A percentile compares a stretch with the other conserved stretches of the same genome.
Conservation (phyloP, 2,888 invertebrate genomes). For the Eledona agricola region DNA sequence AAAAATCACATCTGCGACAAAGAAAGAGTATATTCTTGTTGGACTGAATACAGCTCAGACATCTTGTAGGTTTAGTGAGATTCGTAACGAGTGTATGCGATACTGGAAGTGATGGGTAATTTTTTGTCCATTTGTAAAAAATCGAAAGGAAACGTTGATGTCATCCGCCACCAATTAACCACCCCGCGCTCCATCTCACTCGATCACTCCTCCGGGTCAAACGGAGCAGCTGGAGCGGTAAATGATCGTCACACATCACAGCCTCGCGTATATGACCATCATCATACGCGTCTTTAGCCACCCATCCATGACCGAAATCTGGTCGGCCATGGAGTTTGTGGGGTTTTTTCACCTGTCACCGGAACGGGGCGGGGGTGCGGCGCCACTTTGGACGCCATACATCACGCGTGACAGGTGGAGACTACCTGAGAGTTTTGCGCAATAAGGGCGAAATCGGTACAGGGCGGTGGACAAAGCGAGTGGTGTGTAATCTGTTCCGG, state of each 20-base stretch:
- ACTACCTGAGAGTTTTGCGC: too few relatives aligned
- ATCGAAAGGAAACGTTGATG: slow-evolving; percentile 41
- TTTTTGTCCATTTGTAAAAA: too few relatives aligned
- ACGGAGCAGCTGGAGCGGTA: slow-evolving; percentile 52
- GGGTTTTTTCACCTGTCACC: slow-evolving; percentile 10
- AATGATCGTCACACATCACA: slow-evolving; percentile 58
- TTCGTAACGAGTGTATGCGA: too few relatives aligned
- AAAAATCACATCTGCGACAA: too few relatives aligned
- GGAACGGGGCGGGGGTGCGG: slow-evolving; percentile 11
- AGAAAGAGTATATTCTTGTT: too few relatives aligned
- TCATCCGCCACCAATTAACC: slow-evolving; percentile 47
- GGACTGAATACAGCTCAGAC: too few relatives aligned
- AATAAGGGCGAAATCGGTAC: too few relatives aligned
- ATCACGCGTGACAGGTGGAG: slow-evolving; percentile 18
- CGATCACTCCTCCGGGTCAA: slow-evolving; percentile 43
- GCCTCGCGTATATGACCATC: slow-evolving; percentile 51
- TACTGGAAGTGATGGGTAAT: too few relatives aligned
- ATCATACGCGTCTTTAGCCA: slow-evolving; percentile 39
- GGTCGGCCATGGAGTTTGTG: slow-evolving; percentile 38
- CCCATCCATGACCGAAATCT: slow-evolving; percentile 45
- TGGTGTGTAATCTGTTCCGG: too few relatives aligned
- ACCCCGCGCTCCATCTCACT: slow-evolving; percentile 43
- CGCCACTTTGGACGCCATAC: slow-evolving; percentile 10
- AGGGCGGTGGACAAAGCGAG: too few relatives aligned
- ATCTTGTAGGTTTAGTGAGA: too few relatives aligned